A percentile compares a stretch with the other conserved stretches of the same genome.
Evolutionary conservation across 92 coral and sea anemone genomes (phyloP).

Genomic region (Siderastrea siderea): DNA sequence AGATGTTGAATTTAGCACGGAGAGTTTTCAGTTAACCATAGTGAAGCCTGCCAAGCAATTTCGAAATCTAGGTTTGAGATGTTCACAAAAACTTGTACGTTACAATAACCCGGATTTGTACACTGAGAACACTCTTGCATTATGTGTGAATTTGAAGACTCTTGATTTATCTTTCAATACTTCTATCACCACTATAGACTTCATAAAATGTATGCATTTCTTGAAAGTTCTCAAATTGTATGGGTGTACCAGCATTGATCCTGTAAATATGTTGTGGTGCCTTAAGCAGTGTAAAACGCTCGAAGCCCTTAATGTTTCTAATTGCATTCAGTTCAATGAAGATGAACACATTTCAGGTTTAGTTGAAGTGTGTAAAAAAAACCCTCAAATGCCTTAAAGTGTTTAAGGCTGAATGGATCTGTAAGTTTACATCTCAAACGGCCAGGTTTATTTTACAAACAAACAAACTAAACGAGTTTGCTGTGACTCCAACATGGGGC

Average conservation of each 20-base stretch:
- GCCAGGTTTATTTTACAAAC: conserved; percentile 38
- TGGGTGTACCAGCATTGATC: conserved; percentile 55
- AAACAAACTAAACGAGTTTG: too few relatives aligned
- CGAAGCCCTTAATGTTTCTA: conserved; percentile 1
- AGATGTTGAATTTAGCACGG: conserved; percentile 31
- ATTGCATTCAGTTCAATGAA: too few relatives aligned
- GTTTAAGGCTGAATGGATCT: conserved; percentile 5
- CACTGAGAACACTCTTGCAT: conserved; percentile 36
- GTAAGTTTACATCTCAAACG: conserved; percentile 23
- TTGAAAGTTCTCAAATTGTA: neutral
- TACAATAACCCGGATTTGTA: conserved; percentile 35
- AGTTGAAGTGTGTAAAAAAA: too few relatives aligned
- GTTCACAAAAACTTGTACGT: conserved; percentile 44
- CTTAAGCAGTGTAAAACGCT: conserved; percentile 40
- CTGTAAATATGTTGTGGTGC: conserved; percentile 34
- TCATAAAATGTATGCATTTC: conserved; percentile 23
- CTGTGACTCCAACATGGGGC: too few relatives aligned
- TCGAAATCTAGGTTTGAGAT: conserved; percentile 57
- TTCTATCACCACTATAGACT: conserved; percentile 48
- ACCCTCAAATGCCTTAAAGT: too few relatives aligned
- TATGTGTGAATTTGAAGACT: conserved; percentile 24
- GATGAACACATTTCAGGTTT: too few relatives aligned
- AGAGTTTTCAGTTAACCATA: conserved; percentile 19
- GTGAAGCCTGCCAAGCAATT: conserved; percentile 25
- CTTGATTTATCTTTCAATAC: conserved; percentile 44